phyloP scores from a whole-genome alignment of 1,140 invertebrate genomes.

The Trachymyrmex cornetzi region DNA sequence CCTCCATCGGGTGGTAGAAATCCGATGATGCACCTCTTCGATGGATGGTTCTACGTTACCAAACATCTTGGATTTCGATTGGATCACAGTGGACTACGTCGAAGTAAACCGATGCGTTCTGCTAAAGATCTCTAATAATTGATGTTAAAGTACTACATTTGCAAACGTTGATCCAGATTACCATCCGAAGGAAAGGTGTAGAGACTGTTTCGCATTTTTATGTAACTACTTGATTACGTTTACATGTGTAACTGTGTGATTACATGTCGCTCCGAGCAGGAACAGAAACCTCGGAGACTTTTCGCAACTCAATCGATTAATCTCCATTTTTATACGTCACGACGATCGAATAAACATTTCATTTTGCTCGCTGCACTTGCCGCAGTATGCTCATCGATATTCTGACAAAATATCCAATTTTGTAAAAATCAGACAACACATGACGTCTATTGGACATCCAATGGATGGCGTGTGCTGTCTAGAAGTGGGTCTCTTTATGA shows the following conservation, averaged over 20 bases:
- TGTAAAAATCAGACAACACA: not conserved
- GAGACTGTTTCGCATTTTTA: slow-evolving; percentile 21
- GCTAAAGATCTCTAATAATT: slow-evolving; percentile 6
- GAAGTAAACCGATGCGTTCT: not conserved
- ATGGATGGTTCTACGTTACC: slow-evolving; percentile 5
- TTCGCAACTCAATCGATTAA: slow-evolving; percentile 25
- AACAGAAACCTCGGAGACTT: slow-evolving; percentile 18
- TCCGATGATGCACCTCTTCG: slow-evolving; percentile 25
- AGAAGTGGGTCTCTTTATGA: not conserved
- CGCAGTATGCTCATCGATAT: slow-evolving; percentile 1
- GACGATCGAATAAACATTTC: slow-evolving; percentile 25
- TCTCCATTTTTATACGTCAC: slow-evolving; percentile 53
- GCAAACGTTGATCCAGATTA: not conserved
- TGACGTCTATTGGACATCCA: too few species aligned
- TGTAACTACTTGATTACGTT: slow-evolving; percentile 53
- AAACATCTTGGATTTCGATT: not conserved
- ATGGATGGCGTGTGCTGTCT: too few species aligned
- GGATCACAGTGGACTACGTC: not conserved
- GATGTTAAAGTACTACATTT: not conserved
- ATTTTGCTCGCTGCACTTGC: slow-evolving; percentile 47
- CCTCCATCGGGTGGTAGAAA: not conserved
- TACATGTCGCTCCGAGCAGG: slow-evolving; percentile 25
- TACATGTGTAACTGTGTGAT: slow-evolving; percentile 41
- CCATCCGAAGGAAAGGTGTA: slow-evolving; percentile 21
- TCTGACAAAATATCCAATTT: slow-evolving; percentile 30